phyloP scores from a whole-genome alignment of 2,797 vertebrate species.

The Champsocephalus esox region DNA sequence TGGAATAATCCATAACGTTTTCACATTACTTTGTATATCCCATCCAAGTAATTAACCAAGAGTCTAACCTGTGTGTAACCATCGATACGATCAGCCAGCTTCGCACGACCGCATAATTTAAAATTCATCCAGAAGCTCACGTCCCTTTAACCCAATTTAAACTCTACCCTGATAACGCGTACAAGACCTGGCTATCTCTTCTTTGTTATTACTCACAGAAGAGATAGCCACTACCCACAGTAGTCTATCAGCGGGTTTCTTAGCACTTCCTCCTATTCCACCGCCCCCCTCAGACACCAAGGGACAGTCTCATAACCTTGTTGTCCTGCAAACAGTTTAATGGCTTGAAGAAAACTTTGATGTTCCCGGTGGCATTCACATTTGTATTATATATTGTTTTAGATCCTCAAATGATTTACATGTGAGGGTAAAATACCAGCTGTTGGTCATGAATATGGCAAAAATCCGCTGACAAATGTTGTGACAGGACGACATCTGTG shows the following conservation, averaged over 20 bases:
- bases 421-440: slow-evolving; percentile 17
- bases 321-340: not conserved
- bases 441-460: slow-evolving; percentile 19
- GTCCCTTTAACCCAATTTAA: slow-evolving; percentile 43
- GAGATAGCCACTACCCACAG: slow-evolving; percentile 20
- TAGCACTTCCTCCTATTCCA: slow-evolving; percentile 34
- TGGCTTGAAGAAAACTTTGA: slow-evolving; percentile 6
- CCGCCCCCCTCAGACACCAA: slow-evolving; percentile 10
- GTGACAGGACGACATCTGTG: slow-evolving; percentile 32
- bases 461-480: slow-evolving; percentile 7
- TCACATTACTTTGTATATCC: not conserved
- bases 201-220: slow-evolving; percentile 34
- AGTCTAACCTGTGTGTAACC: not conserved
- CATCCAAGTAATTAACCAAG: not conserved
- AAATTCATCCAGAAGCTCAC: slow-evolving; percentile 32
- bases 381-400: not conserved
- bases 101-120: slow-evolving; percentile 20
- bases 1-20: not conserved
- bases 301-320: slow-evolving; percentile 18
- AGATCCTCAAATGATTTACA: slow-evolving; percentile 7
- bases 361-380: not conserved
- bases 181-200: slow-evolving; percentile 33
- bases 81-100: slow-evolving; percentile 12
- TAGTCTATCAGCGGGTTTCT: slow-evolving; percentile 44
- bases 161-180: slow-evolving; percentile 37